Evolutionary conservation across 2,113 vertebrate species (phyloP).

Genomic region (Cryptomyrus ogoouensis): DNA sequence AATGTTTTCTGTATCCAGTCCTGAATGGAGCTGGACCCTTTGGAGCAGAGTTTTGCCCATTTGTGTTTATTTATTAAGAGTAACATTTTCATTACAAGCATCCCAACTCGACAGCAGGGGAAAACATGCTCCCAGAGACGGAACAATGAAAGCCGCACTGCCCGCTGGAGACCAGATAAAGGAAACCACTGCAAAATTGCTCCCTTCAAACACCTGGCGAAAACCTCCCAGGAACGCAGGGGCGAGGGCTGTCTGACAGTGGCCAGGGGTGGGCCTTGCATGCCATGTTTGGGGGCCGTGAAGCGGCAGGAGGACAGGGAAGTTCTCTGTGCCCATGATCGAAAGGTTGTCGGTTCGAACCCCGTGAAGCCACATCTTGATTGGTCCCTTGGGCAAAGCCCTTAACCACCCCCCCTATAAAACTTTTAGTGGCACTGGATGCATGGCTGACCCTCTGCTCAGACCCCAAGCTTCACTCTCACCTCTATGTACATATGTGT

Average conservation of each 20-base stretch:
- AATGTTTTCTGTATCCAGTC: background rate
- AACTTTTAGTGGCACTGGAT: background rate
- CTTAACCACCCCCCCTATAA: background rate
- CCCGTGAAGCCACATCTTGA: background rate
- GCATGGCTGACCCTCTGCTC: background rate
- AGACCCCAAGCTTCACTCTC: background rate
- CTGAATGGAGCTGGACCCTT: background rate
- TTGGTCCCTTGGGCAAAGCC: background rate
- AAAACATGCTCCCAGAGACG: background rate
- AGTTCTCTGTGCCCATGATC: background rate
- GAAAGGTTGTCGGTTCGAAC: background rate
- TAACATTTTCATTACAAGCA: background rate
- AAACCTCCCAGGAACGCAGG: background rate
- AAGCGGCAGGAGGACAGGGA: background rate
- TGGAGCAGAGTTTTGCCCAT: background rate
- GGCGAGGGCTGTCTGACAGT: background rate
- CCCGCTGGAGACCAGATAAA: background rate
- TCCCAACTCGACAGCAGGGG: background rate
- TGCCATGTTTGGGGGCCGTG: background rate
- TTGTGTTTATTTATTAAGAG: background rate
- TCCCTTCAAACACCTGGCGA: background rate
- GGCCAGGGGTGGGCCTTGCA: background rate
- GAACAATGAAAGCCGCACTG: background rate
- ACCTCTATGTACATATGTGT: background rate
- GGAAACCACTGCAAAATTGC: background rate